phyloP scores from a whole-genome alignment of 2,113 vertebrate genomes.

The Orcinus orca region DNA sequence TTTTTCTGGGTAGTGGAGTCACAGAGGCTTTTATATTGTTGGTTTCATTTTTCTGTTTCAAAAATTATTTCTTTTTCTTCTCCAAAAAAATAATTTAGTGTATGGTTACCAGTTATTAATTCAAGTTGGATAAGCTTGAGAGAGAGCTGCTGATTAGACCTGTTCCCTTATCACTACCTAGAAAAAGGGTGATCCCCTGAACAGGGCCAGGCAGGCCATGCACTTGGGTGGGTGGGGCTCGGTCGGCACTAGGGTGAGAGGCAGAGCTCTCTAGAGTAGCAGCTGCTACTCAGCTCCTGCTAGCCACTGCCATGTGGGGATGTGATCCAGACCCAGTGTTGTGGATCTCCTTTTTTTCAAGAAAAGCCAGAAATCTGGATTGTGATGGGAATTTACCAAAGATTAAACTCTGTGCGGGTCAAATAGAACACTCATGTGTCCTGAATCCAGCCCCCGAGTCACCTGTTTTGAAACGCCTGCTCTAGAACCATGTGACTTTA shows the following conservation, averaged over 20 bases:
- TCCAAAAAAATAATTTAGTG: neutral
- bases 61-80: neutral
- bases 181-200: neutral
- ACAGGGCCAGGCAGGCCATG: neutral
- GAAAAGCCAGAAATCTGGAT: neutral
- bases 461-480: neutral
- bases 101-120: neutral
- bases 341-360: neutral
- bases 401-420: neutral
- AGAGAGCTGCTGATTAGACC: neutral
- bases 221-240: no score
- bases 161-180: neutral
- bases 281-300: fast-evolving
- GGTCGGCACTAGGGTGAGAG: no score
- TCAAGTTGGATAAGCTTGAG: neutral
- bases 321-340: neutral
- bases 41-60: neutral
- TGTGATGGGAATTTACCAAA: neutral
- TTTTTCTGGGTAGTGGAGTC: neutral
- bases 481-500: neutral
- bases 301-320: neutral
- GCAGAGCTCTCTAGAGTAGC: neutral
- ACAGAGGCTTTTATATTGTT: neutral
- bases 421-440: neutral
- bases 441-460: neutral